Evolutionary conservation across 2,888 invertebrate genomes (phyloP), one percentile per base, ranked within the genome.

Genomic region (Sympetrum striolatum): DNA sequence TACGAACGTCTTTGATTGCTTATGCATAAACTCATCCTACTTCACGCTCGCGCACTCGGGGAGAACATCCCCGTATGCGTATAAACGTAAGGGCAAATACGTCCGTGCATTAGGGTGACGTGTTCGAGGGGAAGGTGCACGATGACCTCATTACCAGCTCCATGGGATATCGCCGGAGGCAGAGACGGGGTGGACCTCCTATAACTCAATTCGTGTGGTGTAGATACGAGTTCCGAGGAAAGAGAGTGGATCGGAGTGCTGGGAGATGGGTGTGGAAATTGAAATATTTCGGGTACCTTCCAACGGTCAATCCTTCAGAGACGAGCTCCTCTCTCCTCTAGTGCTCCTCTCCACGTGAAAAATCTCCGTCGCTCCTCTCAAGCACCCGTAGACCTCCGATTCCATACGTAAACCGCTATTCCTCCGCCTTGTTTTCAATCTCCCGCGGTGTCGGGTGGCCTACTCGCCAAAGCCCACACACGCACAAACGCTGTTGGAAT

Each of bases 131-230:
- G 31, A 31, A 31, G 25, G 73, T 12, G 58, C 18, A 86, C n/a
- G 86, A 86, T 86, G 37, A 64, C 86, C 86, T 86, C 86, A 60
- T 86, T 60, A 86, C 86, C 60, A 60, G 35, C 86, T 60, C 86
- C 37, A 22, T 25, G 48, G 35, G 58, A 60, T 58, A 58, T 60
- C 35, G 86, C 86, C 60, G 37, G n/a, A 35, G 86, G 86, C 60
- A n/a, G 5, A 37, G 60, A 39, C 31, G n/a, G 60, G 86, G 60
- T 60, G 60, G 86, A 60, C 58, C 35, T 58, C 86, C 35, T 86
- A 35, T 60, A 86, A 86, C 86, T 86, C 60, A 60, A 86, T 86
- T 37, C 86, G 1, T n/a, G 60, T 8, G 86, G 35, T 35, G 60
- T 15, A 18, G 35, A 22, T 60, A 60, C 35, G 14, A 31, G 58